These are phyloP conservation scores for Pogonomyrmex californicus DNA, from an alignment of 1,140 invertebrate genomes.

Conservation along the genomic window DNA sequence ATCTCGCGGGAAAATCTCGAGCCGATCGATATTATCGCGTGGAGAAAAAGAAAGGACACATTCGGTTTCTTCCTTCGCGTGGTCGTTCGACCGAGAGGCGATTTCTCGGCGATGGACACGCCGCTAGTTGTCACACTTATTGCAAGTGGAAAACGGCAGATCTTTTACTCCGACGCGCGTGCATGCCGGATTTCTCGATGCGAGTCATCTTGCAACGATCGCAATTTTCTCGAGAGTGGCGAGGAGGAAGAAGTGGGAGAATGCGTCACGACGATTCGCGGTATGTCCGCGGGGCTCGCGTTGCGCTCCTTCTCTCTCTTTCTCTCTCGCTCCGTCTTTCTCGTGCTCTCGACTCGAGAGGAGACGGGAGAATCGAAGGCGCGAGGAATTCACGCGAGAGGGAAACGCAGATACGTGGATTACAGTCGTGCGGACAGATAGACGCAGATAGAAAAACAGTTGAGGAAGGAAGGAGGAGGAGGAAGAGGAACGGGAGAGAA, in stretches of 20 bases:
- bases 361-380: not conserved
- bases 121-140: slow-evolving; percentile 38
- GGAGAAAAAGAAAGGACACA: not conserved
- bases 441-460: slow-evolving; percentile 61
- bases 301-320: not conserved
- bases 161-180: slow-evolving; percentile 2
- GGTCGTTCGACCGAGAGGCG: not conserved
- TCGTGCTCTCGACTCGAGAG: not conserved
- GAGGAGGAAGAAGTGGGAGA: not conserved
- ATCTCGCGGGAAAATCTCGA: not conserved
- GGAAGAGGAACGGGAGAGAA: slow-evolving; percentile 35
- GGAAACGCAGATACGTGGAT: slow-evolving; percentile 30
- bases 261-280: slow-evolving; percentile 50
- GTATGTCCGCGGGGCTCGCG: not conserved
- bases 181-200: not conserved
- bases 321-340: not conserved
- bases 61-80: not conserved
- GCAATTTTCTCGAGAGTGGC: slow-evolving; percentile 36
- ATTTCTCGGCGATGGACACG: slow-evolving; percentile 15
- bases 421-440: not conserved
- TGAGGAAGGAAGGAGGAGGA: slow-evolving; percentile 11
- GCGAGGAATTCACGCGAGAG: slow-evolving; percentile 38
- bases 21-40: not conserved
- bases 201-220: slow-evolving; percentile 13
- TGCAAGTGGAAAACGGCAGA: slow-evolving; percentile 9